A percentile compares a stretch with the other conserved stretches of the same genome.
Evolutionary conservation across 2,888 invertebrate species (phyloP).

Genomic region (Netelia inedita): DNA sequence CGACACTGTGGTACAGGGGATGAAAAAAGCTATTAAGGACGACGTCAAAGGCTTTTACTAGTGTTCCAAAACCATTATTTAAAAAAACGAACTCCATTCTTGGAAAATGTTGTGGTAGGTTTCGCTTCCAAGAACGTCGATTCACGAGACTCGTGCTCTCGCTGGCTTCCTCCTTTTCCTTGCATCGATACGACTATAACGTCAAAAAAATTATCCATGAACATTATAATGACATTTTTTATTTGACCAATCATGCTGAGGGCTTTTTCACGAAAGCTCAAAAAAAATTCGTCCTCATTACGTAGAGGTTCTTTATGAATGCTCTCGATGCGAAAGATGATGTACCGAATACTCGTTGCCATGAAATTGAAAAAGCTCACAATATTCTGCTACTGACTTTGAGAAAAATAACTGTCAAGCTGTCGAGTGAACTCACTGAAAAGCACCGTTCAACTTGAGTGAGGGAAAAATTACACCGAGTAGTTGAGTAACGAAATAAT

Average conservation of each 20-base stretch:
- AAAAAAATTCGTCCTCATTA: not conserved
- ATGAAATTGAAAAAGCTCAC: not conserved
- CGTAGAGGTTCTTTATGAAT: not conserved
- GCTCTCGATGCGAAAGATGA: not conserved
- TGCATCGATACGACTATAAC: not conserved
- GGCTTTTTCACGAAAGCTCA: not conserved
- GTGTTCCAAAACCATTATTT: conserved; percentile 55
- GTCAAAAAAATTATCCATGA: not conserved
- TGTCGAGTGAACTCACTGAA: not conserved
- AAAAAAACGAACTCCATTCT: conserved; percentile 62
- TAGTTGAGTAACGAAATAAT: conserved; percentile 10
- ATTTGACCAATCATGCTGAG: not conserved
- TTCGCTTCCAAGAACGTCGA: conserved; percentile 14
- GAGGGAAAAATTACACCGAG: conserved; percentile 24
- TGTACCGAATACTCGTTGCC: not conserved
- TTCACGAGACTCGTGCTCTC: not conserved
- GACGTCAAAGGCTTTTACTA: conserved; percentile 3
- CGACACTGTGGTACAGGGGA: conserved; percentile 32
- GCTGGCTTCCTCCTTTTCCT: not conserved
- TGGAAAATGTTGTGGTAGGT: conserved; percentile 1
- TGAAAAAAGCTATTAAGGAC: conserved; percentile 12
- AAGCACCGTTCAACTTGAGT: conserved; percentile 21
- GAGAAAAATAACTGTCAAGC: conserved; percentile 31
- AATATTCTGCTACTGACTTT: conserved; percentile 2
- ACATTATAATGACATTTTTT: not conserved